phyloP scores from a whole-genome alignment of 2,888 invertebrate species.

The Eurytoma adleriae region DNA sequence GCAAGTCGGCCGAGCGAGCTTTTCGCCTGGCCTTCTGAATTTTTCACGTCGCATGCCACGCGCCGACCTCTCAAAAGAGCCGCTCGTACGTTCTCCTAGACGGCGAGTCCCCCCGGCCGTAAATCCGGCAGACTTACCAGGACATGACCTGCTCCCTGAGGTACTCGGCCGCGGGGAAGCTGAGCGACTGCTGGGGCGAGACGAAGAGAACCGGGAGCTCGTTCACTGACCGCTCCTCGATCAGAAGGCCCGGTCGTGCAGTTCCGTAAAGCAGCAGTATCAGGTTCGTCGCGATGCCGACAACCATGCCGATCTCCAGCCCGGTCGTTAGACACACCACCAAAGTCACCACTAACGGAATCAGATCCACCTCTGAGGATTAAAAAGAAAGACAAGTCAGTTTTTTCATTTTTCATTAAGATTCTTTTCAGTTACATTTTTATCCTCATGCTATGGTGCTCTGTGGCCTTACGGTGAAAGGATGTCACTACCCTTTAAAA shows the following conservation, averaged over 20 bases:
- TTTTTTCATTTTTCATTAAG: too few relatives aligned
- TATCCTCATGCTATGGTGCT: too few relatives aligned
- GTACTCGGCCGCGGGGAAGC: constrained; percentile 80
- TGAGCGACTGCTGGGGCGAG: constrained; percentile 73
- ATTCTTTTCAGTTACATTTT: too few relatives aligned
- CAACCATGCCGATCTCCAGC: constrained; percentile 83
- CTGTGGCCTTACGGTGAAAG: too few relatives aligned
- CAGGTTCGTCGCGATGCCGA: constrained; percentile 83
- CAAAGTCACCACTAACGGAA: constrained; percentile 84
- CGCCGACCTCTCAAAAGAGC: too few relatives aligned
- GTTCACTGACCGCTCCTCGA: constrained; percentile 78
- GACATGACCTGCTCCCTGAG: constrained; percentile 75
- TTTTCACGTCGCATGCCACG: too few relatives aligned
- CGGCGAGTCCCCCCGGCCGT: neutral
- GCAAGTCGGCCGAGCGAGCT: too few relatives aligned
- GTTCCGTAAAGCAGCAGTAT: constrained; percentile 81
- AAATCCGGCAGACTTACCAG: constrained; percentile 62
- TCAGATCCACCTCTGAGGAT: constrained; percentile 81
- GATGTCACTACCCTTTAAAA: too few relatives aligned
- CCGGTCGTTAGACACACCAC: constrained; percentile 82
- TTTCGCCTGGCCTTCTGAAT: too few relatives aligned
- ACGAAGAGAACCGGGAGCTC: constrained; percentile 71
- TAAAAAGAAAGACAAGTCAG: too few relatives aligned
- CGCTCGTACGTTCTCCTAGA: too few relatives aligned
- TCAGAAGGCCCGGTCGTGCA: constrained; percentile 81